Base-by-base conservation (phyloP, 2,888 invertebrate species). In the Balanococcus diminutus region DNA sequence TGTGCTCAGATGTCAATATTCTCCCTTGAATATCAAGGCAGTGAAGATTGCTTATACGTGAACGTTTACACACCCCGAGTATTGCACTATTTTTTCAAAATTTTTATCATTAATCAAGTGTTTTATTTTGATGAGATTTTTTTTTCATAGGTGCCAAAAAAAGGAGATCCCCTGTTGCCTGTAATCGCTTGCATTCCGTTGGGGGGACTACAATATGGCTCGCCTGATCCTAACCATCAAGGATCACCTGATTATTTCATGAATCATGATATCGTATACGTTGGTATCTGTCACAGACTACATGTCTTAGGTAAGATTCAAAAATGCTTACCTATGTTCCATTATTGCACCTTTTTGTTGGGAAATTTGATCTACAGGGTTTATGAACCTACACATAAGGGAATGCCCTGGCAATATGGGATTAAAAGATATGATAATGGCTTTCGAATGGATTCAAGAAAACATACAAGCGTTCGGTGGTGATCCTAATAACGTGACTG, bases 201-300 rank as follows among this genome's bases (percentile, higher is more conserved):
- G 16, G 85, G 85, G 36, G 72, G 72, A 28, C 46, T 75, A 31
- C n/a, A 32, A 31, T 46, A n/a, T 6, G 85, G 85, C 11, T 85
- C 85, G 16, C 72, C 72, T 2, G 42, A 32, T 75, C 25, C 72
- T 8, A 1, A 16, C 2, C 39, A 56, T 25, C 16, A 85, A 19
- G 85, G 85, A 39, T 61, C 83, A 28, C 85, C 85, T 2, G 85
- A 75, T 56, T 79, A 14, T 32, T 19, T 85, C n/a, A 85, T 85
- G 72, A 31, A 85, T 79, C 42, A 79, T 16, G 79, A 85, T 19
- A 42, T 85, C 6, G 61, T 85, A 11, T 85, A 79, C 46, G 85
- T 85, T 28, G 19, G 39, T 5, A 51, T 75, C 14, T 31, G 72
- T 28, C 67, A 85, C 46, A 25, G 85, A 14, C 28, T 85, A n/a